Percentiles rank a stretch among this genome's conserved stretches.
These are phyloP conservation scores for Scaptomyza montana DNA, from an alignment of 1,140 invertebrate genomes.

Conservation along the genomic window DNA sequence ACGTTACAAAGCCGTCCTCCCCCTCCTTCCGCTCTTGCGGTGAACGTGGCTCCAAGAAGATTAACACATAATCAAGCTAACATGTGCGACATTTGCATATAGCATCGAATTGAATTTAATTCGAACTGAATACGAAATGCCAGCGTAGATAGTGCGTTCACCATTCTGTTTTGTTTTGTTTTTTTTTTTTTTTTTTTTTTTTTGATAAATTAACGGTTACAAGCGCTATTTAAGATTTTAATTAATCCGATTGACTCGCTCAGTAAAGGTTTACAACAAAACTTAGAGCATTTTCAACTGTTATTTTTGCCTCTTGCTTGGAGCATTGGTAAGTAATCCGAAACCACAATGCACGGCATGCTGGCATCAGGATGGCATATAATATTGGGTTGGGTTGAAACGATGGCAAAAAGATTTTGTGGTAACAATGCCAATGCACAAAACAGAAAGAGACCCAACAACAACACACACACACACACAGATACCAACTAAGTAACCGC, in stretches of 20 bases:
- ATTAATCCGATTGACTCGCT: constrained; percentile 59
- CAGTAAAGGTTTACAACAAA: constrained; percentile 63
- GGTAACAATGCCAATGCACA: constrained; percentile 6
- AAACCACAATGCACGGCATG: constrained; percentile 61
- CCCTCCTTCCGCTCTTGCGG: neutral
- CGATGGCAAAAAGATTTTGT: constrained; percentile 65
- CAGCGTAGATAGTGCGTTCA: constrained; percentile 7
- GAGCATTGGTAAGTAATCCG: constrained; percentile 56
- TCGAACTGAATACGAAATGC: constrained; percentile 51
- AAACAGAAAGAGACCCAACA: constrained; percentile 3
- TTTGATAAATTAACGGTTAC: constrained; percentile 54
- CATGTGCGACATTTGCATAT: constrained; percentile 77
- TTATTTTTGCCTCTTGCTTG: constrained; percentile 8
- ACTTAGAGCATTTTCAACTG: constrained; percentile 42
- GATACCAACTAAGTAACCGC: constrained; percentile 2
- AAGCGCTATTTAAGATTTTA: constrained; percentile 67
- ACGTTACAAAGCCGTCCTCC: constrained; percentile 23
- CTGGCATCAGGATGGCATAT: constrained; percentile 9
- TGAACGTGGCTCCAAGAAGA: constrained; percentile 47
- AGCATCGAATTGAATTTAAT: constrained; percentile 76
- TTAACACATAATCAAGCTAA: constrained; percentile 83
- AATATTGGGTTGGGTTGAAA: neutral
- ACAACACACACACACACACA: constrained; percentile 17
- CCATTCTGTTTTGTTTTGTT: neutral
- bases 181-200: constrained; percentile 3